Conservation (phyloP, 2,797 vertebrate genomes). For the Anolis apletophallus region DNA sequence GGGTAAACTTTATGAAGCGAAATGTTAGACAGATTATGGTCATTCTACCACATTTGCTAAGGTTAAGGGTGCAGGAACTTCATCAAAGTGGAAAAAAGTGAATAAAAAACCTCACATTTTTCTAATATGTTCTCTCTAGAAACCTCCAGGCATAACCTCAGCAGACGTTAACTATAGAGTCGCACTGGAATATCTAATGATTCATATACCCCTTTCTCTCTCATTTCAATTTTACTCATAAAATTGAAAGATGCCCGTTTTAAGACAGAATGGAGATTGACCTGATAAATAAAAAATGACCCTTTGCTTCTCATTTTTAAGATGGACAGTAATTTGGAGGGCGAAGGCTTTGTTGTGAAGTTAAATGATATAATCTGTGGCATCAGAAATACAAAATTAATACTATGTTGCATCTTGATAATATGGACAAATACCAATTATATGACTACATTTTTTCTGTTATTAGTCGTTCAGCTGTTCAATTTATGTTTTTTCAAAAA, state of each 20-base stretch:
- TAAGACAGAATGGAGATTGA: not conserved
- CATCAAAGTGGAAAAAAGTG: not conserved
- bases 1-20: not conserved
- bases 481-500: not conserved
- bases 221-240: not conserved
- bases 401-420: conserved; percentile 24
- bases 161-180: too few relatives aligned
- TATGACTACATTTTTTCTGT: conserved; percentile 8
- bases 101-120: too few relatives aligned
- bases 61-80: too few relatives aligned
- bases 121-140: too few relatives aligned
- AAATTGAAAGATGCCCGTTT: not conserved
- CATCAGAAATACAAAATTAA: conserved; percentile 34
- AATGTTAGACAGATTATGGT: not conserved
- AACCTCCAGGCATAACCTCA: too few relatives aligned
- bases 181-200: not conserved
- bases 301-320: not conserved
- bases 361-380: conserved; percentile 10
- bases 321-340: conserved; percentile 20
- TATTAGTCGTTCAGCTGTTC: conserved; percentile 8
- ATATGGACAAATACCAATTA: conserved; percentile 29
- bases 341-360: conserved; percentile 15
- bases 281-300: conserved; percentile 5
- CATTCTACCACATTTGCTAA: too few relatives aligned
- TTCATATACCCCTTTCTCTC: not conserved